Evolutionary conservation across 2,797 vertebrate species (phyloP), one percentile per base, ranked within the genome.

Genomic region (Enteromius fasciolatus): DNA sequence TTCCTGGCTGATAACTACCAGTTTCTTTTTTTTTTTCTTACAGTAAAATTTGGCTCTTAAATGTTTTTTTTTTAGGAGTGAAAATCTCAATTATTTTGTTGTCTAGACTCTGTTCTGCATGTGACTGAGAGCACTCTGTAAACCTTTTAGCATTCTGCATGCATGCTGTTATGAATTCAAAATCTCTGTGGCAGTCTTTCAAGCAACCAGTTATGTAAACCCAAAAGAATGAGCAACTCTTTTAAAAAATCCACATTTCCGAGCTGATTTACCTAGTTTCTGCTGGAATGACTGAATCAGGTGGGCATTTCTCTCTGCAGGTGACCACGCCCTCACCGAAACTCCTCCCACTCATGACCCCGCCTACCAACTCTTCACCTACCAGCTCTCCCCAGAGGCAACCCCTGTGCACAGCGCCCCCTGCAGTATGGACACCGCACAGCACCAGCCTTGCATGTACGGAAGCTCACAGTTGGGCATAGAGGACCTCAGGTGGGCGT

Each of bases 391-490:
- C 23, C 70, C 76, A 1, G 79, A 77, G 11, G 23, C 18, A 7
- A 33, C 76, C 31, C 39, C 36, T 36, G 36, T 78, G n/a, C 41
- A 46, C 11, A 36, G 66, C 11, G 28, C 96, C 86, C 92, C 96
- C 25, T 98, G 96, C 93, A 93, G 95, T 91, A 95, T 96, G 91
- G 97, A 98, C 84, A 93, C 96, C 3, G 95, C 96, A 74, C 97
- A 97, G 89, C 95, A 96, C 67, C 98, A 98, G 92, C 97, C 97
- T 2, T 99, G 98, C 91, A 98, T 99, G 97, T 99, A 98, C 4
- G 96, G 96, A 52, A 94, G 95, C 0, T 94, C 96, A 0, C 94
- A 98, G 20, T 95, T 95, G 92, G 80, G 57, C 76, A 91, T 97
- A 84, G 97, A 97, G 86, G 97, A 98, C 88, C 96, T 97, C 90